Conservation (phyloP, 1,140 invertebrate species). For the Cardiocondyla obscurior region DNA sequence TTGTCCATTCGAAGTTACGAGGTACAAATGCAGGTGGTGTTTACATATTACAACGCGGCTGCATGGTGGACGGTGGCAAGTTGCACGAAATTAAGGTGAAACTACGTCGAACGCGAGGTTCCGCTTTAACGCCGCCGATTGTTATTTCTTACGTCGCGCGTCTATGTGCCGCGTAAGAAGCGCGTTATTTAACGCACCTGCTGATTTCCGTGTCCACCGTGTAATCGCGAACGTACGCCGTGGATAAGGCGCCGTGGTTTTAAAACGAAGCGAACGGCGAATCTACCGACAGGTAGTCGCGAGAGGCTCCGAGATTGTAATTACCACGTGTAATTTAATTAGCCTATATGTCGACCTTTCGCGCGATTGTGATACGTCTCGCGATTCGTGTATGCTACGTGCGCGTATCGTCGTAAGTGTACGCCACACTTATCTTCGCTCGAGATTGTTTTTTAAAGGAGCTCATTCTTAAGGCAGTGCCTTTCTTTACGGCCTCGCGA, state of each 20-base stretch:
- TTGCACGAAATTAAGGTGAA: conserved; percentile 38
- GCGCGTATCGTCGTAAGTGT: background rate
- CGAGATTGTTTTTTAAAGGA: background rate
- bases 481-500: background rate
- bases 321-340: conserved; percentile 36
- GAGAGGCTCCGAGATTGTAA: background rate
- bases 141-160: conserved; percentile 2
- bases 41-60: conserved; percentile 11
- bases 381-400: background rate
- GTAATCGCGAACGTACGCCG: conserved; percentile 17
- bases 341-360: background rate
- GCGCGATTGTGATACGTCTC: conserved; percentile 9
- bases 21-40: conserved; percentile 15
- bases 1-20: conserved; percentile 16
- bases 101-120: background rate
- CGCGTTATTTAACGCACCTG: conserved; percentile 6
- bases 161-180: background rate
- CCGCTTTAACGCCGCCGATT: conserved; percentile 11
- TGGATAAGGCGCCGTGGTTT: conserved; percentile 30
- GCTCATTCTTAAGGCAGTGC: background rate
- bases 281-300: too few species aligned
- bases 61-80: background rate
- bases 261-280: background rate
- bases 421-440: background rate
- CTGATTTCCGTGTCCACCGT: conserved; percentile 16